Evolutionary conservation across 2,113 vertebrate species (phyloP), one percentile per base, ranked within the genome.

Genomic region (Oplegnathus fasciatus): DNA sequence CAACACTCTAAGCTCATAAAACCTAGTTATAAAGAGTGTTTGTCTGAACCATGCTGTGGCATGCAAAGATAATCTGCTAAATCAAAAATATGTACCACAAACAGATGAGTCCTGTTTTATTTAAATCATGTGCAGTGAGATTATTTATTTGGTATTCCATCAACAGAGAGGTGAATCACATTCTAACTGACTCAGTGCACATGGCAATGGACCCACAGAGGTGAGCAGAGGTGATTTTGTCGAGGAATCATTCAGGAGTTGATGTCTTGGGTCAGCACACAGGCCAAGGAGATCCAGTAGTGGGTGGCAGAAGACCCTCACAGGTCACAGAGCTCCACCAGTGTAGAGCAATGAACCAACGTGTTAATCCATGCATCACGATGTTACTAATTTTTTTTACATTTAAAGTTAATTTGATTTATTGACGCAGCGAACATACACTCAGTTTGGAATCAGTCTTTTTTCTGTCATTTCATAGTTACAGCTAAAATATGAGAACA

Each of bases 161-260:
- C 57, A 34, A 10, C 48, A 28, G 34, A 24, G 57, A 71, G 48
- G 46, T 65, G 28, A 84, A 37, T 7, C 30, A 2, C 52, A 61
- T 66, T 75, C 50, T 72, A 50, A 61, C 20, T 40, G 28, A 77
- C 9, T 64, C 13, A 40, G 10, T 69, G 67, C 67, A 62, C 55
- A 46, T 77, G 20, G 37, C 60, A 60, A 11, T 70, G 40, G 46
- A 34, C 60, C 30, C 46, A 58, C 4, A 9, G 2, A 58, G 78
- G 58, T 50, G 40, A 58, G 32, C 58, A 11, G 30, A 17, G 44
- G 28, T 5, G 52, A 65, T 57, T 78, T 34, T 58, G 24, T 60
- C 52, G 18, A 42, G 46, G 28, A 64, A 42, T 55, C 24, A 37
- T 37, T 57, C 14, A n/a, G 46, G 11, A 46, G 32, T 34, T 22